These are phyloP conservation scores for Halictus quadricinctus DNA, from an alignment of 2,888 invertebrate genomes.

Conservation along the genomic window DNA sequence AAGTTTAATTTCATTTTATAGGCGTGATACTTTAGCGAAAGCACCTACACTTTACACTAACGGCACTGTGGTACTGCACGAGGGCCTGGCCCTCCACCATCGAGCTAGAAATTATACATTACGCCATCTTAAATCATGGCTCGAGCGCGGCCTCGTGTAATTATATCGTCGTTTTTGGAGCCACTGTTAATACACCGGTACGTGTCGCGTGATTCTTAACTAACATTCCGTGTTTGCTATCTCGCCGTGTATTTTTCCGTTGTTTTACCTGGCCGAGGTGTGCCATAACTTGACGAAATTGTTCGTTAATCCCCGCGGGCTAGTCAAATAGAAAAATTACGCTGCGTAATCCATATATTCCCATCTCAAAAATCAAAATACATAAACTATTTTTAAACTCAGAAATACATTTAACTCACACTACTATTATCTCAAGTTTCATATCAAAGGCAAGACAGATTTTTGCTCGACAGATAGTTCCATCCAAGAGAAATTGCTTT, in stretches of 20 bases:
- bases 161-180: conserved; percentile 74
- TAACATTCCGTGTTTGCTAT: conserved; percentile 47
- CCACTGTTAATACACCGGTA: conserved; percentile 62
- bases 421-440: background rate
- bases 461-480: background rate
- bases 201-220: conserved; percentile 60
- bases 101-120: conserved; percentile 74
- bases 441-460: background rate
- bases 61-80: conserved; percentile 65
- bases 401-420: background rate
- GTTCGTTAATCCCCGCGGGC: background rate
- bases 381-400: background rate
- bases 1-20: conserved; percentile 80
- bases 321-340: background rate
- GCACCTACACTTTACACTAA: conserved; percentile 77
- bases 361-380: too few species aligned
- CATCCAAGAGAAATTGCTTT: background rate
- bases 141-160: conserved; percentile 68
- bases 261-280: background rate
- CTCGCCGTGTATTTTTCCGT: conserved; percentile 2
- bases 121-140: conserved; percentile 72
- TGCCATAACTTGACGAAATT: background rate
- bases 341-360: background rate
- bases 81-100: conserved; percentile 46
- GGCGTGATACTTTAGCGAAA: conserved; percentile 78